Evolutionary conservation across 2,797 vertebrate genomes (phyloP).

Genomic region (Microctenopoma lineatum): DNA sequence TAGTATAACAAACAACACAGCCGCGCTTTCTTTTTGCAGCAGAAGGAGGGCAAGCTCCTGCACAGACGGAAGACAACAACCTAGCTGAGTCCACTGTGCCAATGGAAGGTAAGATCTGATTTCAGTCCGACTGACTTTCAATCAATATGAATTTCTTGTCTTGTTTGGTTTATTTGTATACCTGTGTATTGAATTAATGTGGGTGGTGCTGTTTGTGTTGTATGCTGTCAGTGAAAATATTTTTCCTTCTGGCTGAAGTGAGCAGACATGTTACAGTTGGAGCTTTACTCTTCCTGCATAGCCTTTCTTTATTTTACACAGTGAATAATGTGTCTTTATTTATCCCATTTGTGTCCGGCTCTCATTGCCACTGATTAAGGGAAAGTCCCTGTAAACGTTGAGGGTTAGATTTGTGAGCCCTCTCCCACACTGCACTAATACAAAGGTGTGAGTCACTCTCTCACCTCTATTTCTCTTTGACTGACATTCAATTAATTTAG

Average conservation of each 20-base stretch:
- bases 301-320: slow-evolving; percentile 7
- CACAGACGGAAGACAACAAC: slow-evolving; percentile 47
- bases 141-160: slow-evolving; percentile 31
- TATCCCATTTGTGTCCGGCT: slow-evolving; percentile 31
- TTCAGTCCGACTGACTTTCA: slow-evolving; percentile 38
- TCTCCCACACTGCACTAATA: slow-evolving; percentile 46
- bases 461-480: slow-evolving; percentile 72
- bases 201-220: slow-evolving; percentile 31
- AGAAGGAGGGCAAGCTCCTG: slow-evolving; percentile 52
- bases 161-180: slow-evolving; percentile 34
- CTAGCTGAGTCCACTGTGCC: slow-evolving; percentile 47
- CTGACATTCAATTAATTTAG: slow-evolving; percentile 82
- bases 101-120: slow-evolving; percentile 68
- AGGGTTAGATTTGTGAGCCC: slow-evolving; percentile 47
- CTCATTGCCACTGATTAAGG: slow-evolving; percentile 48
- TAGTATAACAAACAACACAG: slow-evolving; percentile 18
- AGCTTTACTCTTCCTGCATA: slow-evolving; percentile 19
- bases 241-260: slow-evolving; percentile 16
- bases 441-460: slow-evolving; percentile 65
- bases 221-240: slow-evolving; percentile 32
- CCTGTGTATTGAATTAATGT: slow-evolving; percentile 39
- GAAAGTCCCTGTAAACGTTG: slow-evolving; percentile 39
- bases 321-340: slow-evolving; percentile 51
- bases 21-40: slow-evolving; percentile 30
- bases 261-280: slow-evolving; percentile 5